A percentile compares a stretch with the other conserved stretches of the same genome.
These are phyloP conservation scores for Drosophila nigrodunni DNA, from an alignment of 1,140 invertebrate species.

Conservation along the genomic window DNA sequence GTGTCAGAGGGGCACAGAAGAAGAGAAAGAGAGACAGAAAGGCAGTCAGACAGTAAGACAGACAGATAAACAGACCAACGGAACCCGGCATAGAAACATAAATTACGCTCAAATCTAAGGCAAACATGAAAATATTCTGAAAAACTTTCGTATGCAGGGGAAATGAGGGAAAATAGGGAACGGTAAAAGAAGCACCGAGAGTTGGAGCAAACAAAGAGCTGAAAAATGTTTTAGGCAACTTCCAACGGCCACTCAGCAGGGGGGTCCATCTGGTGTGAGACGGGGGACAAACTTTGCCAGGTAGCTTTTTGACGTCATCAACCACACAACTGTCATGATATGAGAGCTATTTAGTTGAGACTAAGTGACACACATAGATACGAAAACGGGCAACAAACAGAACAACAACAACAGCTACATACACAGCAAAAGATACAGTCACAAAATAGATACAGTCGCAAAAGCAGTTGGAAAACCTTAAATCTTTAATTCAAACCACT, in stretches of 20 bases:
- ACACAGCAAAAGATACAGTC: conserved; percentile 17
- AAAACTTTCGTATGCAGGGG: conserved; percentile 55
- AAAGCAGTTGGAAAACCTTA: neutral
- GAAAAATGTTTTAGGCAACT: conserved; percentile 70
- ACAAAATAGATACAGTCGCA: conserved; percentile 9
- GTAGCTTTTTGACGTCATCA: conserved; percentile 42
- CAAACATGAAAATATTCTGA: conserved; percentile 43
- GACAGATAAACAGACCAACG: conserved; percentile 59
- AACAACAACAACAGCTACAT: conserved; percentile 7
- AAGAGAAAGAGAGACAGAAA: neutral
- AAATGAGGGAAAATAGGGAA: neutral
- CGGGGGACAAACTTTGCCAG: conserved; percentile 1
- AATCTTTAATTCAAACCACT: too few species aligned
- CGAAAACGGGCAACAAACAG: neutral
- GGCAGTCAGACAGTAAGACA: neutral
- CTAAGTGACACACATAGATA: conserved; percentile 72
- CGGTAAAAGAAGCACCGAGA: neutral
- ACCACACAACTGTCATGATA: conserved; percentile 29
- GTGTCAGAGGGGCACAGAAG: conserved; percentile 11
- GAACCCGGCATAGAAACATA: conserved; percentile 67
- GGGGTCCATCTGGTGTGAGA: neutral
- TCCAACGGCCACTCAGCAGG: conserved; percentile 42
- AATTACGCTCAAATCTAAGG: conserved; percentile 71
- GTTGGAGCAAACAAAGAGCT: conserved; percentile 29
- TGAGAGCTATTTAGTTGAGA: conserved; percentile 48